A percentile compares a stretch with the other conserved stretches of the same genome.
These are phyloP conservation scores for Coccyzus lansbergi DNA, from an alignment of 2,797 vertebrate genomes.

Conservation along the genomic window DNA sequence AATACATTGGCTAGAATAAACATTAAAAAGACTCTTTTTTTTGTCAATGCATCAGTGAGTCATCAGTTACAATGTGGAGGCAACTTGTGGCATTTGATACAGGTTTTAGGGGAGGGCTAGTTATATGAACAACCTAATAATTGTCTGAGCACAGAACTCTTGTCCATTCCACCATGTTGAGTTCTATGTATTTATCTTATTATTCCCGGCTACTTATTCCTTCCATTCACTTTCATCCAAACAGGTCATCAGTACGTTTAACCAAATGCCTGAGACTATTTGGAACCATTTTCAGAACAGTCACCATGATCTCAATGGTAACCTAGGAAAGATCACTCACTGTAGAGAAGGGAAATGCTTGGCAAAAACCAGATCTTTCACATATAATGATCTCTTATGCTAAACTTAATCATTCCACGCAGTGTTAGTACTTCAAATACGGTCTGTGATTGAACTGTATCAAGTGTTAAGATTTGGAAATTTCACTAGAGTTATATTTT, in stretches of 20 bases:
- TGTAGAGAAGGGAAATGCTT: background rate
- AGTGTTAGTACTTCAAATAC: background rate
- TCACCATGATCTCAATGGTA: background rate
- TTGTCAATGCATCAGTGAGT: background rate
- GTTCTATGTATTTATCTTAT: background rate
- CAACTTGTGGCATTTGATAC: background rate
- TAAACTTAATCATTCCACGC: background rate
- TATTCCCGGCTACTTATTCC: background rate
- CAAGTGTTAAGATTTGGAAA: background rate
- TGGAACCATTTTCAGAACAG: background rate
- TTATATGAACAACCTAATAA: background rate
- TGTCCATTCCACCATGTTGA: background rate
- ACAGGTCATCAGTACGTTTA: background rate
- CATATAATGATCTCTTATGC: background rate
- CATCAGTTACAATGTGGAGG: background rate
- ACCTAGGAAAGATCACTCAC: background rate
- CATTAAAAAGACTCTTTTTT: background rate
- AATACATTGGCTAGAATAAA: background rate
- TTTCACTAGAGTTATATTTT: background rate
- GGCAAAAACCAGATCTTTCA: background rate
- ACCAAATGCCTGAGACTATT: background rate
- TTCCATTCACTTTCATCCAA: background rate
- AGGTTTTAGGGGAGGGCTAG: background rate
- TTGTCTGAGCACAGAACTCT: background rate
- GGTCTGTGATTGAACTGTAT: background rate